A percentile compares a stretch with the other conserved stretches of the same genome.
Conservation (phyloP, 2,888 invertebrate species). For the Hartigia nigra region DNA sequence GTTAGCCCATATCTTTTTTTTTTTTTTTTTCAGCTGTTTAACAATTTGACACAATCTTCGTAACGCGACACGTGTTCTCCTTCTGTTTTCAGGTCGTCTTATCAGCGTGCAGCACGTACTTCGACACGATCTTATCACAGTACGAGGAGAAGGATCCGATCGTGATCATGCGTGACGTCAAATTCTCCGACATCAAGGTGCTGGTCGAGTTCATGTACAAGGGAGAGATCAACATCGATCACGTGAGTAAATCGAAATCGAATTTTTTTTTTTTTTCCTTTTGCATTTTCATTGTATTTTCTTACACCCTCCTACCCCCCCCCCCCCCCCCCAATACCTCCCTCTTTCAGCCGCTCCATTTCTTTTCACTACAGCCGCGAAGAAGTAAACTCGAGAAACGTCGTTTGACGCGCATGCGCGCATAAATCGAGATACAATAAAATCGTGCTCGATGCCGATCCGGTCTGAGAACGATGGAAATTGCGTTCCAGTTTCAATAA, state of each 20-base stretch:
- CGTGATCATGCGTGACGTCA: constrained; percentile 89
- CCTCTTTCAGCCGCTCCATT: no score
- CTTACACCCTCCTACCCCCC: no score
- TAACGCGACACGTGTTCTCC: background rate
- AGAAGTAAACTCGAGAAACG: no score
- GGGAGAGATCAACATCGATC: constrained; percentile 94
- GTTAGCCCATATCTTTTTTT: background rate
- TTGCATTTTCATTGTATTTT: no score
- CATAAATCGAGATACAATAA: background rate
- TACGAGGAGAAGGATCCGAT: constrained; percentile 85
- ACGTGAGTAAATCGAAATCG: constrained; percentile 74
- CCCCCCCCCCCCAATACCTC: no score
- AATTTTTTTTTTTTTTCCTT: constrained; percentile 23
- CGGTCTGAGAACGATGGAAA: background rate
- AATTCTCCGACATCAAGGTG: constrained; percentile 89
- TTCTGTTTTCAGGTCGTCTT: constrained; percentile 77
- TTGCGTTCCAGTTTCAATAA: background rate
- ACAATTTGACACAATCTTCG: background rate
- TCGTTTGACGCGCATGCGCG: background rate
- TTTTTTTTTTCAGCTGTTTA: background rate
- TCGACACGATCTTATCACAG: constrained; percentile 86
- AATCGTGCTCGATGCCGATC: background rate
- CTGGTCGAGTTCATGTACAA: constrained; percentile 96
- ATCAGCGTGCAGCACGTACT: constrained; percentile 92
- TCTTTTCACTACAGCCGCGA: no score